Evolutionary conservation across 2,888 invertebrate genomes (phyloP).

Genomic region (Hecatera dysodea): DNA sequence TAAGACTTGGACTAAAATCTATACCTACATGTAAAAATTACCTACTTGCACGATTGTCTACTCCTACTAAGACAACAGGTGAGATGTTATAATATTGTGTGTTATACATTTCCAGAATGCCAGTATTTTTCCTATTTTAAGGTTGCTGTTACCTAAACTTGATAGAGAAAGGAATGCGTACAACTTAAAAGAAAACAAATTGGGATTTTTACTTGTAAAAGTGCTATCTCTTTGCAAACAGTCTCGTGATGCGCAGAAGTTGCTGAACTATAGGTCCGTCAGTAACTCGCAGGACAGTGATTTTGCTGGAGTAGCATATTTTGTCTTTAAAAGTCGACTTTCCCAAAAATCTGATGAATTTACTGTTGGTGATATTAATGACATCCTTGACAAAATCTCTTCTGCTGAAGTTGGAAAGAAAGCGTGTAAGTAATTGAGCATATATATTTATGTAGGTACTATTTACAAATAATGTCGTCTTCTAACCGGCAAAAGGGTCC

Average conservation of each 20-base stretch:
- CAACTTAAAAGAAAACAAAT: slow-evolving; percentile 94
- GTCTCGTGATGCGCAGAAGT: slow-evolving; percentile 84
- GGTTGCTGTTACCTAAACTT: slow-evolving; percentile 94
- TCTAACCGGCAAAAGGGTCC: no score
- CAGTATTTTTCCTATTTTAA: slow-evolving; percentile 93
- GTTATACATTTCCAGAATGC: slow-evolving; percentile 83
- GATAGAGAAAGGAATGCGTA: slow-evolving; percentile 96
- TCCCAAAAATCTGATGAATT: slow-evolving; percentile 84
- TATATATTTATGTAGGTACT: not conserved
- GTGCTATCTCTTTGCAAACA: slow-evolving; percentile 94
- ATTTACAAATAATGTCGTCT: no score
- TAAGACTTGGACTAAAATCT: no score
- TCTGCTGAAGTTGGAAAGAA: slow-evolving; percentile 92
- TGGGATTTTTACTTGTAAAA: slow-evolving; percentile 94
- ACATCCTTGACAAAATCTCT: slow-evolving; percentile 94
- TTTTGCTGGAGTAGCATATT: slow-evolving; percentile 95
- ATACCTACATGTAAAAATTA: not conserved
- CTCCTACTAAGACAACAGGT: not conserved
- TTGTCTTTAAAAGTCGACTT: slow-evolving; percentile 92
- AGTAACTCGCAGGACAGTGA: slow-evolving; percentile 91
- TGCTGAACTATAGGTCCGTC: slow-evolving; percentile 86
- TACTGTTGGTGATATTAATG: slow-evolving; percentile 93
- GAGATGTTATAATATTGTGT: slow-evolving; percentile 2
- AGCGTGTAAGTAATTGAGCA: slow-evolving; percentile 82
- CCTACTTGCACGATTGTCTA: not conserved